Conservation (phyloP, 2,797 vertebrate genomes). For the Esox lucius region DNA sequence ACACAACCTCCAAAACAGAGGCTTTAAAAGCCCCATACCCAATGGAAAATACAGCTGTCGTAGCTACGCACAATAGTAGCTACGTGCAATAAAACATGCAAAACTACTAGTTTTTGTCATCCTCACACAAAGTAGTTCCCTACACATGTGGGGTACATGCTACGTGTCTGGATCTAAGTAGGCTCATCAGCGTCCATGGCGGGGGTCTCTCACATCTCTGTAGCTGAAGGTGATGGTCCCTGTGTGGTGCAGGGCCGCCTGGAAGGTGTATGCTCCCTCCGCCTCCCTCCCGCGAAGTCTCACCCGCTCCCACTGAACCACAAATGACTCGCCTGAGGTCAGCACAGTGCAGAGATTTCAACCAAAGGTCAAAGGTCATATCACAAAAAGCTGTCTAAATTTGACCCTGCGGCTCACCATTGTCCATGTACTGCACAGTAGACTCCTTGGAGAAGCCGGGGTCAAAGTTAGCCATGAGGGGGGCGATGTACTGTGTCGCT, state of each 20-base stretch:
- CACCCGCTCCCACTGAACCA: slow-evolving; percentile 93
- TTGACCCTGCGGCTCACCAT: slow-evolving; percentile 72
- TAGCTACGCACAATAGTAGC: too few species aligned
- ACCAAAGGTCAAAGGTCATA: not conserved
- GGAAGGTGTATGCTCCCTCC: slow-evolving; percentile 90
- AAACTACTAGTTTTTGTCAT: too few species aligned
- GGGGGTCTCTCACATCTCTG: slow-evolving; percentile 79
- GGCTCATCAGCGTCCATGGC: not conserved
- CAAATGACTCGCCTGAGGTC: slow-evolving; percentile 83
- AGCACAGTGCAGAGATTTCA: not conserved
- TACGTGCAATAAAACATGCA: too few species aligned
- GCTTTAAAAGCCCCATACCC: too few species aligned
- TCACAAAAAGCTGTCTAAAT: not conserved
- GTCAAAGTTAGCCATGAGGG: slow-evolving; percentile 97
- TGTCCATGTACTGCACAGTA: slow-evolving; percentile 89
- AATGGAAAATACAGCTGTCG: too few species aligned
- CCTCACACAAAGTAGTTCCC: too few species aligned
- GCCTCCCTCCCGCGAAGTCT: slow-evolving; percentile 85
- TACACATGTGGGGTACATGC: too few species aligned
- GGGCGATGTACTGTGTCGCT: slow-evolving; percentile 91
- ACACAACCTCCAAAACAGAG: too few species aligned
- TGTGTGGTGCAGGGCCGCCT: slow-evolving; percentile 81
- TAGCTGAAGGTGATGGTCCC: slow-evolving; percentile 90
- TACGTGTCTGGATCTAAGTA: too few species aligned
- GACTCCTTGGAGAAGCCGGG: slow-evolving; percentile 89